Base-by-base conservation (phyloP, 1,140 invertebrate genomes). In the Coptotermes formosanus region DNA sequence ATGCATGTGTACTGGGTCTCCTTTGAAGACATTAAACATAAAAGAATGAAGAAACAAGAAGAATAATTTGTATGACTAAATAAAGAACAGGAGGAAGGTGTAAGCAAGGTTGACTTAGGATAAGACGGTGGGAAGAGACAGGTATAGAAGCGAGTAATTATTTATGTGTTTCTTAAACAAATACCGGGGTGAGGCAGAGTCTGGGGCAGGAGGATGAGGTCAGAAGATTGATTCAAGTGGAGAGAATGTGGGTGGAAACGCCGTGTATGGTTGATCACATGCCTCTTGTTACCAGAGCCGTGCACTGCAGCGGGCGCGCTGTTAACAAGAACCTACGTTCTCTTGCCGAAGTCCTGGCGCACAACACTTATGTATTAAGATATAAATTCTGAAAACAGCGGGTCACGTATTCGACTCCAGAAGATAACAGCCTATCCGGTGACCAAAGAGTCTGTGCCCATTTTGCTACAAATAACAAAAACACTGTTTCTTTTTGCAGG, bases 91-190 rank as follows among this genome's bases (percentile, higher is more conserved):
- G 38, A 55, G 9, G 45, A 55, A 55, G 19, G 19, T 21, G 19
- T 19, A 55, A 55, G 52, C 16, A 55, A 21, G 52, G 14, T 16
- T 55, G 14, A 55, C 16, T 55, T 19, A 16, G 52, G 52, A 21
- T 12, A 21, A 55, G 19, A n/a, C 25, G 25, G 59, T n/a, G n/a
- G 64, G 64, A 14, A 25, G 25, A 75, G 64, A 30, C 25, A 75
- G 64, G 64, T 30, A 75, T 8, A 75, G 64, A 75, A 30, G n/a
- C 21, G 64, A 75, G 30, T 75, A 75, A 75, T 75, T 75, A 75
- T 75, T 75, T 75, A 75, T 75, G n/a, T 75, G 64, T 30, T 75
- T 75, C 64, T 75, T 75, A 30, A 75, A 75, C 64, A 75, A 75
- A 75, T 30, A 75, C 11, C 14, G 64, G 64, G n/a, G 64, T 75